Evolutionary conservation across 2,113 vertebrate species (phyloP), one percentile per base, ranked within the genome.

Genomic region (Eolophus roseicapilla): DNA sequence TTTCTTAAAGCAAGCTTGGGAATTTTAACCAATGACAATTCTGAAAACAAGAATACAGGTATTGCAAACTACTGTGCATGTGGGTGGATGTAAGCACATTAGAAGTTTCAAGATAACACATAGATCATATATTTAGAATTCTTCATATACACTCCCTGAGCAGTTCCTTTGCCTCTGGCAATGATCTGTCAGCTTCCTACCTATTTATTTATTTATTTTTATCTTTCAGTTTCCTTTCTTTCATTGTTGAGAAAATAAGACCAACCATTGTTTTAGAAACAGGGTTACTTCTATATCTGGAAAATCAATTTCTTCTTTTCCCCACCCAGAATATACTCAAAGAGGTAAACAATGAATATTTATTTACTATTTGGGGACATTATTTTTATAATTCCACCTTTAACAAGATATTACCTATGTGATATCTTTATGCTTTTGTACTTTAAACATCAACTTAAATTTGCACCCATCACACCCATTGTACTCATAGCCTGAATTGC

Each of bases 401-500:
- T 76, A 73, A 8, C 3, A 53, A 55, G 6, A 7, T 64, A 59
- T 39, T 81, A 60, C 44, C 16, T 33, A 17, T n/a, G 16, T 11
- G 5, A 92, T 78, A 65, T 31, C 1, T 57, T 81, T 37, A 18
- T 77, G 8, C 12, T 21, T 73, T 28, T 49, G 3, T 47, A 57
- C 69, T 77, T 69, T 62, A 69, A 74, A 35, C 4, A 25, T 92
- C 27, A 89, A 1, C 10, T 63, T 44, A 68, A 64, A 57, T 84
- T 87, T 68, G 17, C 9, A 79, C 2, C 25, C 19, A 6, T 23
- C 11, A 15, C 17, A 64, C 9, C 4, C 21, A 33, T 7, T 13
- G 31, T 18, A 49, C 0, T 0, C 15, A 49, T 3, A 74, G 21
- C 4, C 7, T 60, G 28, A 82, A 50, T 17, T 44, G 8, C 13